Evolutionary conservation across 2,113 vertebrate genomes (phyloP).

Genomic region (Phycodurus eques): DNA sequence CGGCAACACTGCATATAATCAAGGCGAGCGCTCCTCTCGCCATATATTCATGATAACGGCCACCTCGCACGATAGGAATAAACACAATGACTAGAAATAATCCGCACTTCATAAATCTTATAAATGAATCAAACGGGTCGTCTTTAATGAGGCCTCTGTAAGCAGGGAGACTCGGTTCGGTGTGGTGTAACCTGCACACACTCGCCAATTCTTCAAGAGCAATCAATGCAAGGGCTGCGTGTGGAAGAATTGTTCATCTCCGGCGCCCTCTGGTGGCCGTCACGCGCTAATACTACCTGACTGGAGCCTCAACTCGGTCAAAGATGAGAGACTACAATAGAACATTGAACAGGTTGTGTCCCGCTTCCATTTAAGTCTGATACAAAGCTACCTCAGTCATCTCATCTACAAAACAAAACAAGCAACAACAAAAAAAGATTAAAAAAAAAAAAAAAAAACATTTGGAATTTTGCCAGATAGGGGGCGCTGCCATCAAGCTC

Average conservation of each 20-base stretch:
- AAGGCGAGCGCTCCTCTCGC: neutral
- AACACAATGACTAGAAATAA: neutral
- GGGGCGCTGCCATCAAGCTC: neutral
- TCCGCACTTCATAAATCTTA: neutral
- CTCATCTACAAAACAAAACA: neutral
- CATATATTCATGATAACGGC: neutral
- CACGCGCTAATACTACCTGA: neutral
- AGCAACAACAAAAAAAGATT: neutral
- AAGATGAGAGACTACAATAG: neutral
- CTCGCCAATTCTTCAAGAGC: neutral
- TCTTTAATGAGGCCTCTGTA: neutral
- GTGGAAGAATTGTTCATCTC: neutral
- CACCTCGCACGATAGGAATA: too few species aligned
- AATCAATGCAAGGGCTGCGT: neutral
- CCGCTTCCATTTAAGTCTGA: neutral
- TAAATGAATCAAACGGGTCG: neutral
- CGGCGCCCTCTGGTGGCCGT: neutral
- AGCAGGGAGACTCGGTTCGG: neutral
- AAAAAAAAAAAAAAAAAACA: neutral
- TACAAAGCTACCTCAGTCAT: neutral
- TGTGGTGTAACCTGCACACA: neutral
- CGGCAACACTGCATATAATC: too few species aligned
- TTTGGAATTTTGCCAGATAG: neutral
- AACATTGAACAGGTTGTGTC: neutral
- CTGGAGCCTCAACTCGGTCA: neutral